Evolutionary conservation across 2,888 invertebrate species (phyloP).

Genomic region (Halocaridina rubra): DNA sequence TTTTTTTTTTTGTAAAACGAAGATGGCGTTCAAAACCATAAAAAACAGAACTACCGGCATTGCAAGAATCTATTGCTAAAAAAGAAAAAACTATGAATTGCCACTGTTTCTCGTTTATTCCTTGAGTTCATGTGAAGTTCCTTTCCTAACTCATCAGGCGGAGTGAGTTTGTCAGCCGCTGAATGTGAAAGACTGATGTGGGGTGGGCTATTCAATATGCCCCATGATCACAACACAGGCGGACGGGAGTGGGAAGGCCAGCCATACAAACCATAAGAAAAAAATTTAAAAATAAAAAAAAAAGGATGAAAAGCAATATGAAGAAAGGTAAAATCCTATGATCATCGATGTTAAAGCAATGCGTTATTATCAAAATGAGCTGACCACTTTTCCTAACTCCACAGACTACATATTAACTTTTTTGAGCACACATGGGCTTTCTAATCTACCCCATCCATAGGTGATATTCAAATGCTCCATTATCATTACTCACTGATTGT

Average conservation of each 20-base stretch:
- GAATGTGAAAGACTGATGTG: conserved; percentile 59
- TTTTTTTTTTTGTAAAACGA: no score
- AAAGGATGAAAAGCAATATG: conserved; percentile 11
- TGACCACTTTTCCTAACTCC: conserved; percentile 43
- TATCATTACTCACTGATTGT: no score
- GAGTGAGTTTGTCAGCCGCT: conserved; percentile 54
- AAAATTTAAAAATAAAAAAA: conserved; percentile 14
- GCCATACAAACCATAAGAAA: conserved; percentile 32
- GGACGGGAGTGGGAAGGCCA: conserved; percentile 58
- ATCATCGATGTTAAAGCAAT: conserved; percentile 44
- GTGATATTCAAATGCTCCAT: no score
- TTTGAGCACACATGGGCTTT: background rate
- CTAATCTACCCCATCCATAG: no score
- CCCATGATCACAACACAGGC: conserved; percentile 56
- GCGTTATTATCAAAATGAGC: conserved; percentile 50
- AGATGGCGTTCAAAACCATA: no score
- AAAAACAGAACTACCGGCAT: conserved; percentile 11
- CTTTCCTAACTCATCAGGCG: conserved; percentile 26
- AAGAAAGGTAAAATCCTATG: background rate
- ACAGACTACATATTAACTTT: background rate
- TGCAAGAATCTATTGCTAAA: background rate
- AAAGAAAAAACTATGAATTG: background rate
- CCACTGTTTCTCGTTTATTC: background rate
- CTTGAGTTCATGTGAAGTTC: no score
- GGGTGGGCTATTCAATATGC: conserved; percentile 41